Evolutionary conservation across 1,140 invertebrate species (phyloP).

Genomic region (Phortica variegata): DNA sequence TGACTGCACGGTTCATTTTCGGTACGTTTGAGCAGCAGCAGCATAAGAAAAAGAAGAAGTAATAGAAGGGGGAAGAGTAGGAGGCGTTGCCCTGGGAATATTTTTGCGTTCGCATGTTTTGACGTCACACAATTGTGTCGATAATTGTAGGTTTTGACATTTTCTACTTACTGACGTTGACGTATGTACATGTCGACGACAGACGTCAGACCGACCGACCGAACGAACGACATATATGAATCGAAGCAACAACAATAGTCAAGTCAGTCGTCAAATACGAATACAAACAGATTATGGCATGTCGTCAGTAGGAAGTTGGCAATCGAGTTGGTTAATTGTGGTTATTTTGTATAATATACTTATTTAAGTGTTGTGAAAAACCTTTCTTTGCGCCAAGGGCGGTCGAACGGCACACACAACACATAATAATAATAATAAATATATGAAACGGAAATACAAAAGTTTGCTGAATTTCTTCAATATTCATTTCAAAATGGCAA

Average conservation of each 20-base stretch:
- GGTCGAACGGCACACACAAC: too few species aligned
- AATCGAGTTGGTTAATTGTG: conserved; percentile 27
- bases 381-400: too few species aligned
- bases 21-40: conserved; percentile 2
- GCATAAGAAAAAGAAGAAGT: neutral
- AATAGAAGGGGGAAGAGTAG: neutral
- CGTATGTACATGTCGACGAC: neutral
- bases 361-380: too few species aligned
- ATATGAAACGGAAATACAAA: too few species aligned
- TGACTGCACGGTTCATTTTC: conserved; percentile 5
- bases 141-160: neutral
- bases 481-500: too few species aligned
- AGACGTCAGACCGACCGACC: neutral
- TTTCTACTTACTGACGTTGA: neutral
- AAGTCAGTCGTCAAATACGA: too few species aligned
- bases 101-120: too few species aligned
- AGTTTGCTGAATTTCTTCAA: too few species aligned
- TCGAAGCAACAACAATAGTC: too few species aligned
- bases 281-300: neutral
- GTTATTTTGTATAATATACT: too few species aligned
- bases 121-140: neutral
- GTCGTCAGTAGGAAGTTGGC: conserved; percentile 13
- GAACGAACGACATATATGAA: too few species aligned
- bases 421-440: too few species aligned
- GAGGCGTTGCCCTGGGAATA: neutral